Percentiles rank a stretch among this genome's conserved stretches.
These are phyloP conservation scores for Synergus laeviventris DNA, from an alignment of 2,888 invertebrate genomes.

Conservation along the genomic window DNA sequence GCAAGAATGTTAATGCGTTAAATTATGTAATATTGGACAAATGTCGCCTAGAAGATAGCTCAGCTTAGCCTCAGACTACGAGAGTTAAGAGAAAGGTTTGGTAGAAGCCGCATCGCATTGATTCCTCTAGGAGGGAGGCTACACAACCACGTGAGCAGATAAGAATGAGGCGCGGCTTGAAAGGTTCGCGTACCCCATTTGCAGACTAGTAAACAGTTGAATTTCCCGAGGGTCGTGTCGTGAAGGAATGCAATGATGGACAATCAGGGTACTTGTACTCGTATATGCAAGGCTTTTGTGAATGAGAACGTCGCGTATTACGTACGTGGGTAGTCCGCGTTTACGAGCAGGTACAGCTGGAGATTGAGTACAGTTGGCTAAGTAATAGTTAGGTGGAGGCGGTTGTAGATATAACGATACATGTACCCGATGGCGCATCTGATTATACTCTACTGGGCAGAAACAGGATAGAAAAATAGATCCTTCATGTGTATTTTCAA, in stretches of 20 bases:
- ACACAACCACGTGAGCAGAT: slow-evolving; percentile 12
- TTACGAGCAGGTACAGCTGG: slow-evolving; percentile 33
- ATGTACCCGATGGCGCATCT: slow-evolving; percentile 21
- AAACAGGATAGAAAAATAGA: background rate
- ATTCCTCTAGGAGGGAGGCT: background rate
- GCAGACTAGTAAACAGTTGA: slow-evolving; percentile 16
- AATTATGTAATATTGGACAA: slow-evolving; percentile 20
- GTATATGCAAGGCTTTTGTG: slow-evolving; percentile 9
- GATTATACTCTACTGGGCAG: slow-evolving; percentile 1
- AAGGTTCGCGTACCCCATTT: slow-evolving; percentile 25
- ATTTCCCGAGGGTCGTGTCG: slow-evolving; percentile 2
- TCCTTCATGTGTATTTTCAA: background rate
- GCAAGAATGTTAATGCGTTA: background rate
- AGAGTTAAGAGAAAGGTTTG: slow-evolving; percentile 31
- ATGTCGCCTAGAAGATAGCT: slow-evolving; percentile 25
- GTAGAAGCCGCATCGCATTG: slow-evolving; percentile 15
- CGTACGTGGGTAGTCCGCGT: slow-evolving; percentile 18
- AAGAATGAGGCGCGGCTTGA: slow-evolving; percentile 38
- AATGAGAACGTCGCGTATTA: slow-evolving; percentile 25
- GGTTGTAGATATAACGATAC: slow-evolving; percentile 34
- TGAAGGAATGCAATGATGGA: slow-evolving; percentile 23
- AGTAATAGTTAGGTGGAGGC: slow-evolving; percentile 25
- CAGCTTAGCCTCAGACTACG: background rate
- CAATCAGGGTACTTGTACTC: slow-evolving; percentile 4
- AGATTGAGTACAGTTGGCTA: slow-evolving; percentile 36